Evolutionary conservation across 2,888 invertebrate species (phyloP), one percentile per base, ranked within the genome.

Genomic region (Galerucella nymphaeae): DNA sequence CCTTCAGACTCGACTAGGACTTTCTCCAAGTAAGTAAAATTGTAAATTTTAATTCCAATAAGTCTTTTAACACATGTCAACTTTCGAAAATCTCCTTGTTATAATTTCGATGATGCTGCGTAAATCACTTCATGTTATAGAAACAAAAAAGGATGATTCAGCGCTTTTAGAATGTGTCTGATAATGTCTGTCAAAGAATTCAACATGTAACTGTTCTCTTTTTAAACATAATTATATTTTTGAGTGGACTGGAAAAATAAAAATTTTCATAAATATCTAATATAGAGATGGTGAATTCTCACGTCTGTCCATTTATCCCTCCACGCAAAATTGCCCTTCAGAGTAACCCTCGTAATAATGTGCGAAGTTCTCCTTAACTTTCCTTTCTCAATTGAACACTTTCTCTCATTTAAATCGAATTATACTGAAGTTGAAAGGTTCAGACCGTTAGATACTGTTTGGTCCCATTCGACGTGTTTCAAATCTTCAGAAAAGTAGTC

Each of bases 381-480:
- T 75, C 73, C 78, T 80, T 77, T 68, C 82, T 79, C 79, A 79
- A 81, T 80, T 50, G 50, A 41, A 83, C 82, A 84, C 85, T 85
- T 85, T 86, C 85, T 85, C 84, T 86, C 85, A 86, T 86, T 86
- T 85, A 86, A 86, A 86, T 86, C 84, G 85, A 85, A 86, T 86
- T 86, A 86, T 85, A 84, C 85, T 86, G 82, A 79, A 85, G 82
- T 83, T 84, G 84, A 85, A 84, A 84, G 84, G 84, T 82, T 80
- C 81, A 38, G 63, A 55, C 63, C 63, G 73, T 77, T 72, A 57
- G 75, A 77, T 59, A 66, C 48, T 68, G 73, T 78, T 77, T 78
- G 77, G 76, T 75, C 78, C 78, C 77, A 77, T 70, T 58, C 68
- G 45, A 70, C 67, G 70, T 70, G 62, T 62, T 6, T 62, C 61